Evolutionary conservation across 1,140 invertebrate species (phyloP).

Genomic region (Lucilia sericata): DNA sequence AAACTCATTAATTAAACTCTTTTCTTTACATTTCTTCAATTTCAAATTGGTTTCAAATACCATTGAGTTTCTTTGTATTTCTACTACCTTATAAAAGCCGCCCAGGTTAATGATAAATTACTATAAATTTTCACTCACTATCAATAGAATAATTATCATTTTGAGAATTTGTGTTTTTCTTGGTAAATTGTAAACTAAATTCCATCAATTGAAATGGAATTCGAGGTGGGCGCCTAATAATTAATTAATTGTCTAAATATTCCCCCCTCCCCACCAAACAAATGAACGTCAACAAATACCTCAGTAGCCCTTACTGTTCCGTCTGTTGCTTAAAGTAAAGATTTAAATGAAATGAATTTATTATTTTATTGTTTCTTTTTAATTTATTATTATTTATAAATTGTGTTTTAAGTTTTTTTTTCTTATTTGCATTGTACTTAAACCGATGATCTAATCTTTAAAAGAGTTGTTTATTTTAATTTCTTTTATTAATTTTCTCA

Average conservation of each 20-base stretch:
- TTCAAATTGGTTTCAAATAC: not conserved
- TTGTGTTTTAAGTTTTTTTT: not conserved
- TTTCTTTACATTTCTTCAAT: not conserved
- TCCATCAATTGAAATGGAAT: not conserved
- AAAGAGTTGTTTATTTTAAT: not conserved
- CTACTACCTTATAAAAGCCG: not conserved
- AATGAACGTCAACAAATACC: slow-evolving; percentile 13
- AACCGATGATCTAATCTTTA: not conserved
- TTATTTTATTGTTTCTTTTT: too few species aligned
- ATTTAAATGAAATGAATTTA: not conserved
- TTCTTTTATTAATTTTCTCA: not conserved
- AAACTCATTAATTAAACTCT: not conserved
- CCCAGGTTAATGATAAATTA: not conserved
- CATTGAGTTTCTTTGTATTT: not conserved
- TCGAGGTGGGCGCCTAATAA: slow-evolving; percentile 61
- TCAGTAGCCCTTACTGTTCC: not conserved
- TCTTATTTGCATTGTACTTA: not conserved
- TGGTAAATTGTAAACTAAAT: not conserved
- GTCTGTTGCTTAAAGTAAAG: too few species aligned
- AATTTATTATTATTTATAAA: not conserved
- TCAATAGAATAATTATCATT: not conserved
- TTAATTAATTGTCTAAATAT: slow-evolving; percentile 65
- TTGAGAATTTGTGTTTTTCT: not conserved
- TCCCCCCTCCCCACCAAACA: not conserved
- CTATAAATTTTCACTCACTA: not conserved